A percentile compares a stretch with the other conserved stretches of the same genome.
Evolutionary conservation across 2,797 vertebrate species (phyloP).

Genomic region (Peromyscus nudipes): DNA sequence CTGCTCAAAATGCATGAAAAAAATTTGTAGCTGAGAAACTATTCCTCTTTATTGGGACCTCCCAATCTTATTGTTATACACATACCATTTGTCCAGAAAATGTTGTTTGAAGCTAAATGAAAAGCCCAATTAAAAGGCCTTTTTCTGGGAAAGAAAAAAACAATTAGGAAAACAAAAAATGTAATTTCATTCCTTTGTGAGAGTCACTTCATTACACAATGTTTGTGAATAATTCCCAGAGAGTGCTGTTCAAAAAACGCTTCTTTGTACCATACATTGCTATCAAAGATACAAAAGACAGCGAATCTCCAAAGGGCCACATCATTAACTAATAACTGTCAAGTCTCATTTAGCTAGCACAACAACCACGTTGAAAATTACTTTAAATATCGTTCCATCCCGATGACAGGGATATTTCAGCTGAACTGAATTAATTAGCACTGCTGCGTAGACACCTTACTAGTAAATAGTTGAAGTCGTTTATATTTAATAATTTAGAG

Average conservation of each 20-base stretch:
- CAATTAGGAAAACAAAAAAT: slow-evolving; percentile 43
- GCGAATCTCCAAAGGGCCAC: background rate
- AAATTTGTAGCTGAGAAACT: background rate
- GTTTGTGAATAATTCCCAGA: slow-evolving; percentile 5
- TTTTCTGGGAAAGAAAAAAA: slow-evolving; percentile 4
- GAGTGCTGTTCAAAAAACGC: background rate
- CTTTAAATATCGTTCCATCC: background rate
- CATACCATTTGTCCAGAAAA: background rate
- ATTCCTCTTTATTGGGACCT: background rate
- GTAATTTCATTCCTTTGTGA: slow-evolving; percentile 43
- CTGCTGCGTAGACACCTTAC: background rate
- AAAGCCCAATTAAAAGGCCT: slow-evolving; percentile 10
- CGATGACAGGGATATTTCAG: background rate
- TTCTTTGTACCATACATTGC: slow-evolving; percentile 11
- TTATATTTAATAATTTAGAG: slow-evolving; percentile 39
- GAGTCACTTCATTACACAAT: slow-evolving; percentile 48
- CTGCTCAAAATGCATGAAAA: slow-evolving; percentile 40
- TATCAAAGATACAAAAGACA: slow-evolving; percentile 29
- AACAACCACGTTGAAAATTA: background rate
- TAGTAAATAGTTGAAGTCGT: slow-evolving; percentile 11
- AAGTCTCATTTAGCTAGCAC: slow-evolving; percentile 24
- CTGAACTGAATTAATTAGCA: slow-evolving; percentile 17
- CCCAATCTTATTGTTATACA: background rate
- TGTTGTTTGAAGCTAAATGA: background rate
- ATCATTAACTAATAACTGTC: background rate